Conservation (phyloP, 2,888 invertebrate species). For the Ennomos erosarius region DNA sequence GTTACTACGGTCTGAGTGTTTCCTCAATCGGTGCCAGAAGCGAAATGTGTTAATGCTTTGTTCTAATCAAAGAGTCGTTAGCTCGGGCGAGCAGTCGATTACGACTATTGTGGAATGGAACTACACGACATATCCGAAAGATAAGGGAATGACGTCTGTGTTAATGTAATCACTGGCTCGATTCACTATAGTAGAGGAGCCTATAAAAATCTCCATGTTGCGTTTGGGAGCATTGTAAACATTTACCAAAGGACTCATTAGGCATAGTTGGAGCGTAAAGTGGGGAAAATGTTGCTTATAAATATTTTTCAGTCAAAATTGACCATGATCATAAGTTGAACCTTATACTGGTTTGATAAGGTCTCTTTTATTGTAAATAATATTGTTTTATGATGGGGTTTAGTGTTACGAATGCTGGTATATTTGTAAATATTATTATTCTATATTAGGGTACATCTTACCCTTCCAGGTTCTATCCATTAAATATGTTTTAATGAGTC, state of each 20-base stretch:
- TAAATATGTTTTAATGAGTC: conserved; percentile 23
- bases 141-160: conserved; percentile 46
- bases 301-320: too few species aligned
- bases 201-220: conserved; percentile 18
- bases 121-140: conserved; percentile 64
- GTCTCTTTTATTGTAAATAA: too few species aligned
- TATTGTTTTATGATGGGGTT: too few species aligned
- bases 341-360: too few species aligned
- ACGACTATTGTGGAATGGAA: conserved; percentile 68
- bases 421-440: too few species aligned
- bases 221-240: conserved; percentile 2
- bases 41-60: conserved; percentile 62
- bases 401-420: too few species aligned
- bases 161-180: conserved; percentile 36
- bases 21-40: conserved; percentile 45
- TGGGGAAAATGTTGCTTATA: too few species aligned
- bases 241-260: too few species aligned
- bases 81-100: conserved; percentile 66
- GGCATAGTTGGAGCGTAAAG: too few species aligned
- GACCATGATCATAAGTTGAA: too few species aligned
- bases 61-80: conserved; percentile 76
- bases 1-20: conserved; percentile 33
- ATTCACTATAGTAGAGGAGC: conserved; percentile 15
- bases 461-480: conserved; percentile 16
- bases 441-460: too few species aligned